A percentile compares a stretch with the other conserved stretches of the same genome.
Evolutionary conservation across 2,113 vertebrate species (phyloP).

Genomic region (Paedocypris sp.): DNA sequence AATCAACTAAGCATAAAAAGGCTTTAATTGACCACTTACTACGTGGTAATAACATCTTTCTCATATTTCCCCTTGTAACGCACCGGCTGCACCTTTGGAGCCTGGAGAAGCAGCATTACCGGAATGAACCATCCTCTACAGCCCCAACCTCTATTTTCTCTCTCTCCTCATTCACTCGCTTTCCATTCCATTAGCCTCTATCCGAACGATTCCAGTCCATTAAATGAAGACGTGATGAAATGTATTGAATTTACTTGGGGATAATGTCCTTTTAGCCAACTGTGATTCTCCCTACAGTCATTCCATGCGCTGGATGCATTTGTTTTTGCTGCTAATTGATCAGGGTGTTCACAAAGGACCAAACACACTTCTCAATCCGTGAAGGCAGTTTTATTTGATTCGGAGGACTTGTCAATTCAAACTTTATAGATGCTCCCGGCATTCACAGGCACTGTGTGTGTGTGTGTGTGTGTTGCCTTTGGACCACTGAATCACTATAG

Average conservation of each 20-base stretch:
- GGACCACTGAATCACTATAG: constrained; percentile 15
- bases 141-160: background rate
- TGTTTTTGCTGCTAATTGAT: constrained; percentile 44
- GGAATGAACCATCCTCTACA: constrained; percentile 27
- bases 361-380: constrained; percentile 14
- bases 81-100: constrained; percentile 26
- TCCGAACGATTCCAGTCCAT: constrained; percentile 51
- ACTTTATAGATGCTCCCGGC: constrained; percentile 21
- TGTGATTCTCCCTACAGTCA: constrained; percentile 36
- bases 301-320: constrained; percentile 43
- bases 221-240: constrained; percentile 49
- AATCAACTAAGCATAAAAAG: constrained; percentile 50
- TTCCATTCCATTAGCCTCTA: constrained; percentile 47
- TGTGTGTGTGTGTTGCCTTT: constrained; percentile 5
- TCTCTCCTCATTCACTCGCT: constrained; percentile 13
- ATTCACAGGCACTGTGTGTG: constrained; percentile 10
- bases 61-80: constrained; percentile 44
- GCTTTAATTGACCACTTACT: constrained; percentile 46
- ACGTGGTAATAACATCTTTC: constrained; percentile 29
- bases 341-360: constrained; percentile 28
- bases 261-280: constrained; percentile 48
- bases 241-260: constrained; percentile 59
- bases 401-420: constrained; percentile 24
- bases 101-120: constrained; percentile 28
- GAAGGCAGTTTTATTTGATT: constrained; percentile 4